Evolutionary conservation across 2,888 invertebrate species (phyloP).

Genomic region (Spicauda simplicius): DNA sequence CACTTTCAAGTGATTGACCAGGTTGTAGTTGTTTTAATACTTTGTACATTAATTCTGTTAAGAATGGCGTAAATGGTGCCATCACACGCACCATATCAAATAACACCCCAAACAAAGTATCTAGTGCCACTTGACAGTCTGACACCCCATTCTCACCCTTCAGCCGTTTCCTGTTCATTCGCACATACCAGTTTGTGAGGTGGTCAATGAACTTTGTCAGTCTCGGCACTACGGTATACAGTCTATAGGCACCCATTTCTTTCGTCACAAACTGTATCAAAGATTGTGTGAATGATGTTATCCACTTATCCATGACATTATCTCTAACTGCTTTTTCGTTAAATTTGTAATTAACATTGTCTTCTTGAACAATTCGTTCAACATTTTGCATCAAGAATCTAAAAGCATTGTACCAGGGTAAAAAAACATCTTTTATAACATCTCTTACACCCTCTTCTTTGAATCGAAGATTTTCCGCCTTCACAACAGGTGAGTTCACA

Average conservation of each 20-base stretch:
- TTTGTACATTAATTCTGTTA: conserved; percentile 98
- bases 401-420: conserved; percentile 98
- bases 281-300: conserved; percentile 97
- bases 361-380: conserved; percentile 90
- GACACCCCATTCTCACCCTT: conserved; percentile 94
- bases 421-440: conserved; percentile 97
- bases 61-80: conserved; percentile 98
- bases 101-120: conserved; percentile 94
- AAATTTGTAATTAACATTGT: conserved; percentile 82
- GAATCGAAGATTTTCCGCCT: conserved; percentile 97
- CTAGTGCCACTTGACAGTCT: conserved; percentile 93
- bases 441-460: conserved; percentile 99
- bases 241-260: conserved; percentile 97
- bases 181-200: conserved; percentile 99
- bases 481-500: conserved; percentile 98
- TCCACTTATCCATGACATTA: conserved; percentile 99
- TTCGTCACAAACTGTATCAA: conserved; percentile 93
- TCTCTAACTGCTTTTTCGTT: conserved; percentile 80
- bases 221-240: conserved; percentile 97
- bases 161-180: conserved; percentile 97
- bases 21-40: conserved; percentile 89
- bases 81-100: conserved; percentile 96
- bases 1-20: conserved; percentile 87
- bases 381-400: conserved; percentile 98
- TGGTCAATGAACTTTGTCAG: conserved; percentile 98